Conservation (phyloP, 2,113 vertebrate species). For the Apeltes quadracus region DNA sequence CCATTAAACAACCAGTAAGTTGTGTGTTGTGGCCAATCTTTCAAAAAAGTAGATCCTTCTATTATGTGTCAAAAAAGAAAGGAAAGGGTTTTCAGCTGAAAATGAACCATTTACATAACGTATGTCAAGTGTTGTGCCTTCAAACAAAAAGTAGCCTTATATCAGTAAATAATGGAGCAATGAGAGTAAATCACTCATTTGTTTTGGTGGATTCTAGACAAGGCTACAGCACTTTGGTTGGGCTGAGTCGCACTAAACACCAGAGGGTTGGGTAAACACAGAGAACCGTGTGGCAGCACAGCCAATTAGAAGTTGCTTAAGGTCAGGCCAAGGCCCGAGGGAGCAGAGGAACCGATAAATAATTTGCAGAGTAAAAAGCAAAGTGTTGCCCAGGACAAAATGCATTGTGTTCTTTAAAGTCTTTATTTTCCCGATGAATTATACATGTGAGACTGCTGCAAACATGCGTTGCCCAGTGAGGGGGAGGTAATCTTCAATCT, state of each 20-base stretch:
- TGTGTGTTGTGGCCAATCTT: neutral
- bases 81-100: neutral
- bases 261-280: slow-evolving; percentile 50
- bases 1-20: neutral
- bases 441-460: slow-evolving; percentile 80
- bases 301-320: slow-evolving; percentile 80
- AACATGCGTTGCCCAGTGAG: slow-evolving; percentile 80
- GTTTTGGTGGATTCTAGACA: slow-evolving; percentile 30
- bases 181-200: slow-evolving; percentile 2
- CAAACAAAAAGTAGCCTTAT: slow-evolving; percentile 10
- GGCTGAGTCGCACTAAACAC: slow-evolving; percentile 50
- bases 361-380: slow-evolving; percentile 87
- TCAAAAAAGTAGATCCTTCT: neutral
- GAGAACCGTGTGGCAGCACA: slow-evolving; percentile 56
- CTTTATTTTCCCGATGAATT: slow-evolving; percentile 87
- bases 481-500: slow-evolving; percentile 83
- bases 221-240: slow-evolving; percentile 49
- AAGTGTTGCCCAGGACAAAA: slow-evolving; percentile 86
- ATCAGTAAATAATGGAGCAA: slow-evolving; percentile 16
- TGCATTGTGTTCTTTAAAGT: slow-evolving; percentile 83
- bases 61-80: neutral
- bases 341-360: slow-evolving; percentile 83
- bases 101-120: neutral
- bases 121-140: neutral
- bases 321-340: slow-evolving; percentile 79